A percentile compares a stretch with the other conserved stretches of the same genome.
These are phyloP conservation scores for Natator depressus DNA, from an alignment of 2,113 vertebrate species.

Conservation along the genomic window DNA sequence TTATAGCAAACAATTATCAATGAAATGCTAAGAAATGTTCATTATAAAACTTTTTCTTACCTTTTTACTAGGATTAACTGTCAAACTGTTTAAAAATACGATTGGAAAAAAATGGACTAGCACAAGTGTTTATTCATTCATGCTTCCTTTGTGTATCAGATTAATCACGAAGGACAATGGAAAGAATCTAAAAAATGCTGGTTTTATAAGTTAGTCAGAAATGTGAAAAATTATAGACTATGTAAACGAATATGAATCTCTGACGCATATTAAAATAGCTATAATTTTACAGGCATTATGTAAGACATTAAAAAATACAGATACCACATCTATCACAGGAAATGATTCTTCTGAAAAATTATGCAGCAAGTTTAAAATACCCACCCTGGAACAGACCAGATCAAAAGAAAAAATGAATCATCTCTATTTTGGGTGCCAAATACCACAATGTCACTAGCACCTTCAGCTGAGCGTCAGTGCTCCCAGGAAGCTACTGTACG, in stretches of 20 bases:
- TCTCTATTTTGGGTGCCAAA: constrained; percentile 29
- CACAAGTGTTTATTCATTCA: constrained; percentile 54
- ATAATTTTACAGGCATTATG: not conserved
- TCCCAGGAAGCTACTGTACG: not conserved
- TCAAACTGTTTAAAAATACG: constrained; percentile 68
- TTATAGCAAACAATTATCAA: not conserved
- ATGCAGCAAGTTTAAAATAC: not conserved
- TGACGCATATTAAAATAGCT: not conserved
- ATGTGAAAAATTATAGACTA: constrained; percentile 35
- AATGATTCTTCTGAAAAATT: not conserved
- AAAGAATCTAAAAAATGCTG: constrained; percentile 71
- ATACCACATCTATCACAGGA: not conserved
- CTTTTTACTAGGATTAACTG: constrained; percentile 31
- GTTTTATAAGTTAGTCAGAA: constrained; percentile 35
- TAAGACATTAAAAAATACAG: not conserved
- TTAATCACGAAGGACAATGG: constrained; percentile 52
- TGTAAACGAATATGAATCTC: constrained; percentile 24
- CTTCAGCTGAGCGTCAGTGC: not conserved
- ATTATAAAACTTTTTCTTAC: constrained; percentile 25
- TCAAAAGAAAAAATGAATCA: not conserved
- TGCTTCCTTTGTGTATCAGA: constrained; percentile 25
- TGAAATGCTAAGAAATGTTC: not conserved
- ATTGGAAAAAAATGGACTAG: constrained; percentile 43
- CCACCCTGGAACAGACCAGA: not conserved
- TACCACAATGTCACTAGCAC: not conserved